phyloP scores from a whole-genome alignment of 2,113 vertebrate species.

The Montifringilla adamsi region DNA sequence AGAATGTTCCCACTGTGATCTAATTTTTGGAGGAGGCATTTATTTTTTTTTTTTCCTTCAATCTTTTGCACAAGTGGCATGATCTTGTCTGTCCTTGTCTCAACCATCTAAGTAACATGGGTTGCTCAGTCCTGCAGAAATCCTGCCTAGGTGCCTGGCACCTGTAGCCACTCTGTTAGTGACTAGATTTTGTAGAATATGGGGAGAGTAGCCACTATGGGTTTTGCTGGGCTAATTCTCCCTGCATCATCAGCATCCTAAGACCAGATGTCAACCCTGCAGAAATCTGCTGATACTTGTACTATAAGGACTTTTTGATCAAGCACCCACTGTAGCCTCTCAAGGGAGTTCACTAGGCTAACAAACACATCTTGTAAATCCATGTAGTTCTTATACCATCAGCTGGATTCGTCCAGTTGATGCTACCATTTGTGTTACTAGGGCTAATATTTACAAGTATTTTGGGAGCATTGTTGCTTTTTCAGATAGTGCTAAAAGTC shows the following conservation, averaged over 20 bases:
- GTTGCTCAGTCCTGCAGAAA: neutral
- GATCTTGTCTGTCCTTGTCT: neutral
- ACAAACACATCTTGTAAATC: neutral
- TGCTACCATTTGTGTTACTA: neutral
- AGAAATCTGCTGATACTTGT: neutral
- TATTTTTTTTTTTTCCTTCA: neutral
- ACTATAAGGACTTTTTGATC: neutral
- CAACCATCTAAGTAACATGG: neutral
- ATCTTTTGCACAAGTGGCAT: neutral
- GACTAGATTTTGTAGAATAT: neutral
- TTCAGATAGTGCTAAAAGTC: neutral
- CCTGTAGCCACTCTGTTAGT: neutral
- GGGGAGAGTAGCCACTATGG: no score
- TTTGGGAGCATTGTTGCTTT: neutral
- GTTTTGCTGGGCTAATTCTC: neutral
- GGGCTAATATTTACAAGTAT: neutral
- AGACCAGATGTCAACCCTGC: neutral
- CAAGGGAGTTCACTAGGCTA: neutral
- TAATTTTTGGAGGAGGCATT: neutral
- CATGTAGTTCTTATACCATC: neutral
- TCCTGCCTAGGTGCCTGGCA: neutral
- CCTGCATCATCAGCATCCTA: neutral
- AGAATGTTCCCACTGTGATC: neutral
- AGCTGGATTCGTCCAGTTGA: neutral
- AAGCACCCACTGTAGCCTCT: neutral